Conservation (phyloP, 2,797 vertebrate genomes). For the Takifugu ocellatus region DNA sequence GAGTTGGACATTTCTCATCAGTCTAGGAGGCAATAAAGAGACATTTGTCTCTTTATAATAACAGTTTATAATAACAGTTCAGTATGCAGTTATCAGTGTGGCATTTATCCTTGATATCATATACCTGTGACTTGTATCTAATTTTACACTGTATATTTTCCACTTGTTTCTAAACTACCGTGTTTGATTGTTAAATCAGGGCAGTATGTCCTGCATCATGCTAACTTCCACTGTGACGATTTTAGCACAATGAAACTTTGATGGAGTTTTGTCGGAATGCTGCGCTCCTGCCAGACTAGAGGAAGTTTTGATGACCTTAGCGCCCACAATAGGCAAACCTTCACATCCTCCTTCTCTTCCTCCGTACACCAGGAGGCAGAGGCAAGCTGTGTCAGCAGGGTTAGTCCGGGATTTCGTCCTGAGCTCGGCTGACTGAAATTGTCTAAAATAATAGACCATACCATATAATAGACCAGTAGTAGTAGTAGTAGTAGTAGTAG, state of each 20-base stretch:
- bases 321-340: conserved; percentile 38
- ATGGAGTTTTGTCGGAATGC: conserved; percentile 34
- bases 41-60: conserved; percentile 25
- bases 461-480: no score
- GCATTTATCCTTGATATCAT: no score
- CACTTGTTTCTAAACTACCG: no score
- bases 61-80: no score
- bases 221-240: neutral
- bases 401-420: conserved; percentile 45
- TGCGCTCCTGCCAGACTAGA: conserved; percentile 9
- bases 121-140: neutral
- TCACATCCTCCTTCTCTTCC: conserved; percentile 50
- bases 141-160: neutral
- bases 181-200: no score
- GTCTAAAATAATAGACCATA: no score
- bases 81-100: no score
- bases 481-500: no score
- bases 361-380: conserved; percentile 30
- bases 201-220: neutral
- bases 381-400: conserved; percentile 59
- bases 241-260: conserved; percentile 33
- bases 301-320: conserved; percentile 52
- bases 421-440: conserved; percentile 31
- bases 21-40: conserved; percentile 13
- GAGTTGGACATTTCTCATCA: conserved; percentile 1